Evolutionary conservation across 1,140 invertebrate genomes (phyloP).

Genomic region (Drosophila nannoptera): DNA sequence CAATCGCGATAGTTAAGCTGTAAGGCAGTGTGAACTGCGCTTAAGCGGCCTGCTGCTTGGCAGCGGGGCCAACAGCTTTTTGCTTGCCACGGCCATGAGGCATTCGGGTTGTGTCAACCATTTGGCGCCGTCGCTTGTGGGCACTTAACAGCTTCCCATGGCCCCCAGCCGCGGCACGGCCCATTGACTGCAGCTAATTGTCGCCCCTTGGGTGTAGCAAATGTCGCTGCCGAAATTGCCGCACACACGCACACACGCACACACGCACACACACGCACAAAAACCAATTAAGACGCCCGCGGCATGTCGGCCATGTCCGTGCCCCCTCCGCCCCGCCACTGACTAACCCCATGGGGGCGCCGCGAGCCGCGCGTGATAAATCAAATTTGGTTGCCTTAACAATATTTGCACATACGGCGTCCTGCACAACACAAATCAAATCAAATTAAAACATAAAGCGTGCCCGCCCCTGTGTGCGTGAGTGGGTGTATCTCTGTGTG

Average conservation of each 20-base stretch:
- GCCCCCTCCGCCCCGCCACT: neutral
- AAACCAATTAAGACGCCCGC: constrained; percentile 70
- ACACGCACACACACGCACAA: constrained; percentile 33
- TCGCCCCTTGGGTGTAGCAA: constrained; percentile 33
- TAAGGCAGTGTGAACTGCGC: constrained; percentile 2
- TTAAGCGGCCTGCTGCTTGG: constrained; percentile 19
- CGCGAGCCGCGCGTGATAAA: constrained; percentile 56
- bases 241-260: constrained; percentile 36
- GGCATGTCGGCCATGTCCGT: constrained; percentile 12
- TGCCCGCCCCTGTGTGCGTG: constrained; percentile 33
- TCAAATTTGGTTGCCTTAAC: constrained; percentile 77
- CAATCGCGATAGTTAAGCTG: neutral
- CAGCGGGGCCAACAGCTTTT: constrained; percentile 29
- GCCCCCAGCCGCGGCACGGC: constrained; percentile 2
- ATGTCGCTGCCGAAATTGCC: constrained; percentile 38
- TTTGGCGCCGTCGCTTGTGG: constrained; percentile 52
- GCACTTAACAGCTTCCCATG: constrained; percentile 59
- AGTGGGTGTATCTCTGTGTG: neutral
- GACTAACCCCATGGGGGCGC: neutral
- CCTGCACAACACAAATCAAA: constrained; percentile 76
- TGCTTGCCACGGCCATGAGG: constrained; percentile 42
- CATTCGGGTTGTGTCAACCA: constrained; percentile 43
- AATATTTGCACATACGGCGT: constrained; percentile 73
- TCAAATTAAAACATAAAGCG: constrained; percentile 78
- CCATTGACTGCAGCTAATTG: constrained; percentile 71